Evolutionary conservation across 2,888 invertebrate genomes (phyloP).

Genomic region (Phymatocera aterrima): DNA sequence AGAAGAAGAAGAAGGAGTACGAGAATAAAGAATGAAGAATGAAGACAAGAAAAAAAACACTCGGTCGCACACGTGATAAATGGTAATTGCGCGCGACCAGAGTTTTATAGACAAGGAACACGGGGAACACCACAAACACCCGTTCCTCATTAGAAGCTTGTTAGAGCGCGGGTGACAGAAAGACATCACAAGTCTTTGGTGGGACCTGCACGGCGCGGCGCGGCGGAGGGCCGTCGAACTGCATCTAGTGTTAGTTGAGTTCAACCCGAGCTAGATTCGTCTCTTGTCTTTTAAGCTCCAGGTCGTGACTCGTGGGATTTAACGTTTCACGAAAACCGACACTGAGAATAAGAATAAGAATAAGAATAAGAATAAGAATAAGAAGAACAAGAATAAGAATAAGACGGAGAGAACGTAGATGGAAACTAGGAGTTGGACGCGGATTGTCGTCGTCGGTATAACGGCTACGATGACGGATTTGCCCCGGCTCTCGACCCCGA

Average conservation of each 20-base stretch:
- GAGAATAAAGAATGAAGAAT: slow-evolving; percentile 26
- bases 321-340: too few species aligned
- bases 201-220: too few species aligned
- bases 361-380: too few species aligned
- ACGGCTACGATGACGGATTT: slow-evolving; percentile 43
- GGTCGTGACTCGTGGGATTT: too few species aligned
- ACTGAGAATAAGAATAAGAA: too few species aligned
- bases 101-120: slow-evolving; percentile 50
- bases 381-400: background rate
- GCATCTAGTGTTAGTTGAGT: too few species aligned
- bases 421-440: background rate
- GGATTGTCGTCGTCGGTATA: slow-evolving; percentile 50
- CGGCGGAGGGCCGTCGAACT: too few species aligned
- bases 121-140: slow-evolving; percentile 67
- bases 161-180: slow-evolving; percentile 64
- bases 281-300: too few species aligned
- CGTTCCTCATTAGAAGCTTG: slow-evolving; percentile 72
- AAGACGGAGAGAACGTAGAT: background rate
- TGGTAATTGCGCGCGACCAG: slow-evolving; percentile 69
- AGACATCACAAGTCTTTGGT: background rate
- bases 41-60: slow-evolving; percentile 47
- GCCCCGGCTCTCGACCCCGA: slow-evolving; percentile 42
- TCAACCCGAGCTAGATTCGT: too few species aligned
- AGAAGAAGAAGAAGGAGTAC: background rate
- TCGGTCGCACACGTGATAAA: slow-evolving; percentile 66